These are phyloP conservation scores for Stichodactyla helianthus DNA, from an alignment of 64 coral and sea anemone genomes.

Conservation along the genomic window DNA sequence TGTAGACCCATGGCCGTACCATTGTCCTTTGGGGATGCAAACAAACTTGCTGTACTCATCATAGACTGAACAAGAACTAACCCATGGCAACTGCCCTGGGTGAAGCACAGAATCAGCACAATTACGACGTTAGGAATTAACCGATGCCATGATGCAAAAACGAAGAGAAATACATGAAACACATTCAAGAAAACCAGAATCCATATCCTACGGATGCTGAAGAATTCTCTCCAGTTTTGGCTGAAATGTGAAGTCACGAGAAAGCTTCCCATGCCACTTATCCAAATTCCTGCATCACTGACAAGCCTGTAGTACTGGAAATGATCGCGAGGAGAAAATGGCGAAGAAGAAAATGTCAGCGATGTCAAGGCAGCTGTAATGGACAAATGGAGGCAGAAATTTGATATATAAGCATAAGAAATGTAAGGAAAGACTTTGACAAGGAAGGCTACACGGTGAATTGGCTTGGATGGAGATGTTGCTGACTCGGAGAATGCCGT, in stretches of 20 bases:
- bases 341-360: constrained; percentile 56
- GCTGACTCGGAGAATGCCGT: background rate
- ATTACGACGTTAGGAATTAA: background rate
- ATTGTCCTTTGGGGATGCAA: background rate
- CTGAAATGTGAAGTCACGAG: background rate
- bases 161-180: background rate
- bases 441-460: background rate
- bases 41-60: background rate
- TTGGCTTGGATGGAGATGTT: background rate
- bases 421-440: background rate
- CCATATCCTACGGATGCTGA: background rate
- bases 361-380: background rate
- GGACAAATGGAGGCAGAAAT: background rate
- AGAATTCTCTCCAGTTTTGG: background rate
- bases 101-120: background rate
- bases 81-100: background rate
- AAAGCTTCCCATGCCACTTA: background rate
- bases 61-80: background rate
- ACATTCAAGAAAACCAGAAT: background rate
- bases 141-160: background rate
- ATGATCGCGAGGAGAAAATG: constrained; percentile 66
- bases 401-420: background rate
- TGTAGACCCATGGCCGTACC: background rate
- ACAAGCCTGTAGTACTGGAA: constrained; percentile 64
- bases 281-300: background rate